Conservation (phyloP, 1,140 invertebrate species). For the Drosophila sechellia region DNA sequence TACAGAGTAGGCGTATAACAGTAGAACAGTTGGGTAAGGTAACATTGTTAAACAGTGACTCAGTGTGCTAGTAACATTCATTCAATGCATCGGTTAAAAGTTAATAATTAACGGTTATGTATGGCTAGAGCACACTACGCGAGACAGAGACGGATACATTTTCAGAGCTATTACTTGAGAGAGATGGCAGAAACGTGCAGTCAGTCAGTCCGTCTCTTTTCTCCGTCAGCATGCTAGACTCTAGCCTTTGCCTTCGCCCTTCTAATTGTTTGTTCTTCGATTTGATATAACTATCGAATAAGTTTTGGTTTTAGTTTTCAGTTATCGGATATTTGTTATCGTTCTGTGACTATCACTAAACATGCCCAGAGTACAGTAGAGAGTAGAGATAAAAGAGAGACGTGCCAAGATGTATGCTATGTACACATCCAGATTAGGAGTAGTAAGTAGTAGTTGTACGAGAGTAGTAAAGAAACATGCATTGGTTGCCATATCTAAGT, state of each 20-base stretch:
- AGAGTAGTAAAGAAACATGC: slow-evolving; percentile 64
- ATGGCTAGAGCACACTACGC: slow-evolving; percentile 28
- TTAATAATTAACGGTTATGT: slow-evolving; percentile 9
- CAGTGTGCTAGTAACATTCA: slow-evolving; percentile 51
- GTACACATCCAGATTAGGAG: slow-evolving; percentile 42
- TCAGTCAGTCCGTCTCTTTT: slow-evolving; percentile 33
- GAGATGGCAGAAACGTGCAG: slow-evolving; percentile 32
- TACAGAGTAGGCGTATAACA: slow-evolving; percentile 63
- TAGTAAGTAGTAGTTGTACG: slow-evolving; percentile 32
- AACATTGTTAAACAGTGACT: slow-evolving; percentile 56
- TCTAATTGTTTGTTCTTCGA: slow-evolving; percentile 5
- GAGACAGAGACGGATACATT: slow-evolving; percentile 45
- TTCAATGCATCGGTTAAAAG: slow-evolving; percentile 31
- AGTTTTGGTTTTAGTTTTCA: background rate
- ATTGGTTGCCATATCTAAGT: slow-evolving; percentile 58
- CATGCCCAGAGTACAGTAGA: slow-evolving; percentile 52
- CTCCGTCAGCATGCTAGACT: slow-evolving; percentile 10
- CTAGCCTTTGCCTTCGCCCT: slow-evolving; percentile 9
- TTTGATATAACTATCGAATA: slow-evolving; percentile 1
- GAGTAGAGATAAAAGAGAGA: slow-evolving; percentile 46
- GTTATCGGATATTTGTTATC: slow-evolving; percentile 19
- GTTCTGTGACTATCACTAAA: slow-evolving; percentile 60
- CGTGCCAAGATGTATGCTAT: slow-evolving; percentile 47
- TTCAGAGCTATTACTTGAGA: slow-evolving; percentile 5
- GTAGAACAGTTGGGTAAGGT: slow-evolving; percentile 39